Evolutionary conservation across 2,113 vertebrate genomes (phyloP).

Genomic region (Paramisgurnus dabryanus): DNA sequence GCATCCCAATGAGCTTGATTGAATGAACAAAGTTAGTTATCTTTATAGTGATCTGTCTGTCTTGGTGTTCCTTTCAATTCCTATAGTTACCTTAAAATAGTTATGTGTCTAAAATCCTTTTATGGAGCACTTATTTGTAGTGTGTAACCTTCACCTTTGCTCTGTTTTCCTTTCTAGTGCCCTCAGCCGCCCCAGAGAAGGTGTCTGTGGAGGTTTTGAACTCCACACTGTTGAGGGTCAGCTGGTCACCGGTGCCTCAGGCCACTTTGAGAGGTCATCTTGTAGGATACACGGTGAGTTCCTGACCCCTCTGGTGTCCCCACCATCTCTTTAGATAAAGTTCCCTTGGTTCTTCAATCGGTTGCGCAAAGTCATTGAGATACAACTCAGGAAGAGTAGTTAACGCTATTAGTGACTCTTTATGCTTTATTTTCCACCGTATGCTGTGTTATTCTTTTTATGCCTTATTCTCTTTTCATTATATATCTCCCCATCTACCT

Average conservation of each 20-base stretch:
- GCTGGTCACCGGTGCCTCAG: constrained; percentile 83
- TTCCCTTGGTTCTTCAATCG: neutral
- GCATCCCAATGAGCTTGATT: too few relatives aligned
- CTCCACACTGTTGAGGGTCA: constrained; percentile 81
- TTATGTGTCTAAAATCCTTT: neutral
- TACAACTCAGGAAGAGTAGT: neutral
- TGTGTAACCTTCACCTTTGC: constrained; percentile 40
- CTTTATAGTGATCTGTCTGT: too few relatives aligned
- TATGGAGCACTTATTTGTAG: neutral
- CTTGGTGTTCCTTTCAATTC: neutral
- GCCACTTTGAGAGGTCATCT: constrained; percentile 86
- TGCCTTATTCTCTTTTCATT: neutral
- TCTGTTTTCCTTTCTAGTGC: constrained; percentile 75
- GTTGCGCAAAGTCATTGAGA: constrained; percentile 15
- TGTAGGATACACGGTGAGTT: constrained; percentile 86
- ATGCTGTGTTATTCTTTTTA: neutral
- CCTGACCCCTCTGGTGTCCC: neutral
- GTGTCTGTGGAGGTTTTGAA: constrained; percentile 84
- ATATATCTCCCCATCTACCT: constrained; percentile 4
- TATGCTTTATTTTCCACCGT: constrained; percentile 9
- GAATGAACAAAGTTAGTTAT: too few relatives aligned
- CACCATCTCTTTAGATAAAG: neutral
- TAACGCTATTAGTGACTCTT: constrained; percentile 1
- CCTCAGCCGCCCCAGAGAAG: constrained; percentile 80
- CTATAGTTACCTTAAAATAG: neutral